Base-by-base conservation (phyloP, 2,797 vertebrate genomes). In the Muscicapa comitata region DNA sequence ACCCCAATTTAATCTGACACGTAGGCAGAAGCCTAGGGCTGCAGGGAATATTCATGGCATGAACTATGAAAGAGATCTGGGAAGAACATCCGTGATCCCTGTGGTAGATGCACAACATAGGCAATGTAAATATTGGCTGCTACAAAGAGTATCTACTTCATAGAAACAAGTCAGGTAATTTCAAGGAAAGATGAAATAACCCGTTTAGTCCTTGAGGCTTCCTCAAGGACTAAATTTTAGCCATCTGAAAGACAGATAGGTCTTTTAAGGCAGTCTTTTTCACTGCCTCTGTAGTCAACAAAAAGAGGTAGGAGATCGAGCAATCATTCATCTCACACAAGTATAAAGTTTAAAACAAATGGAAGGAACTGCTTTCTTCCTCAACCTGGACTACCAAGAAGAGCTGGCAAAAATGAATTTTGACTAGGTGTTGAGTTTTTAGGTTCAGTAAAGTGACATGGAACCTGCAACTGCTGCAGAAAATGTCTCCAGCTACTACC, bases 1-100 rank as follows among this genome's bases (percentile, higher is more conserved):
- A 94, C 87, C 80, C 33, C 89, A 78, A 47, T 96, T 94, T 95
- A 86, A 42, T 78, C 58, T 90, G 85, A 78, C 58, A 2, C 68
- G 58, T 40, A 90, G 78, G 57, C 54, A 93, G 86, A 86, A 95
- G 48, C 42, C 38, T 66, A 42, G 67, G 75, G 24, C 65, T 42
- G 33, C 2, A 4, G 73, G 54, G 67, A 77, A 61, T 72, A 59
- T 71, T 86, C 86, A 43, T 61, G 50, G 38, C 50, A 59, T 13
- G 28, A 92, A 57, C 63, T 63, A 6, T 21, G 38, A 86, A 65
- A 84, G 8, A 80, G 50, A 48, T 45, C 40, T 53, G 54, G 62
- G 58, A 85, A 53, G 87, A 45, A 55, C 5, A 40, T 70, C 47
- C 13, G 0, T 86, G 72, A 93, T 50, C 31, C 2, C 0, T 47